Percentiles rank a stretch among this genome's conserved stretches.
Evolutionary conservation across 1,140 invertebrate genomes (phyloP).

Genomic region (Pristionchus pacificus): DNA sequence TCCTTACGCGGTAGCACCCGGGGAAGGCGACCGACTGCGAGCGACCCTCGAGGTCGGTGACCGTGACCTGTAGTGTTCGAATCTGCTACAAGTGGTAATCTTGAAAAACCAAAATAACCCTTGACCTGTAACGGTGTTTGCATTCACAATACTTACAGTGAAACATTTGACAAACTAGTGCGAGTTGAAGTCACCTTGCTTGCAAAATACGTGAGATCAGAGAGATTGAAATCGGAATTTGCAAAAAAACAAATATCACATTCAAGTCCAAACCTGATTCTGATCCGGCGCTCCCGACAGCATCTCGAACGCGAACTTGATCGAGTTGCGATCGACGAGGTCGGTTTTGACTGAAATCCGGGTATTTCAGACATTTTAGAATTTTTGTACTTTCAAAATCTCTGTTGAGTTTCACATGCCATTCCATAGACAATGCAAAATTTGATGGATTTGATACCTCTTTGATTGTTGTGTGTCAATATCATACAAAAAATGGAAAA

Average conservation of each 20-base stretch:
- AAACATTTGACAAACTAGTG: too few species aligned
- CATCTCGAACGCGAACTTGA: conserved; percentile 13
- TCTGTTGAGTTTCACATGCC: too few species aligned
- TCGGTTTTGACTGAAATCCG: conserved; percentile 13
- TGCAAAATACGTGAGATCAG: too few species aligned
- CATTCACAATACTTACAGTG: too few species aligned
- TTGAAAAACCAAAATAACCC: neutral
- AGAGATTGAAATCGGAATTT: too few species aligned
- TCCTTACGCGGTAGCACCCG: conserved; percentile 23
- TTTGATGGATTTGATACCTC: too few species aligned
- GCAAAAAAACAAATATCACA: too few species aligned
- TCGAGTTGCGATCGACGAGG: conserved; percentile 5
- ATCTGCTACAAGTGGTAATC: conserved; percentile 5
- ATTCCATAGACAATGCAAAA: too few species aligned
- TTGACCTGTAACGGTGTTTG: too few species aligned
- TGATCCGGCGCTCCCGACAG: neutral
- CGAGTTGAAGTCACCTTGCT: too few species aligned
- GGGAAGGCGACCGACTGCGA: conserved; percentile 11
- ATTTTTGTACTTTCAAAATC: neutral
- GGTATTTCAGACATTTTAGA: neutral
- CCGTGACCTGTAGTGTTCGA: neutral
- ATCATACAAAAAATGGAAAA: too few species aligned
- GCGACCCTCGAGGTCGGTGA: conserved; percentile 9
- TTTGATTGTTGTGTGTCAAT: too few species aligned
- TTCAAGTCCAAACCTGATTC: neutral